Evolutionary conservation across 1,140 invertebrate species (phyloP), one percentile per base, ranked within the genome.

Genomic region (Tyrophagus putrescentiae): DNA sequence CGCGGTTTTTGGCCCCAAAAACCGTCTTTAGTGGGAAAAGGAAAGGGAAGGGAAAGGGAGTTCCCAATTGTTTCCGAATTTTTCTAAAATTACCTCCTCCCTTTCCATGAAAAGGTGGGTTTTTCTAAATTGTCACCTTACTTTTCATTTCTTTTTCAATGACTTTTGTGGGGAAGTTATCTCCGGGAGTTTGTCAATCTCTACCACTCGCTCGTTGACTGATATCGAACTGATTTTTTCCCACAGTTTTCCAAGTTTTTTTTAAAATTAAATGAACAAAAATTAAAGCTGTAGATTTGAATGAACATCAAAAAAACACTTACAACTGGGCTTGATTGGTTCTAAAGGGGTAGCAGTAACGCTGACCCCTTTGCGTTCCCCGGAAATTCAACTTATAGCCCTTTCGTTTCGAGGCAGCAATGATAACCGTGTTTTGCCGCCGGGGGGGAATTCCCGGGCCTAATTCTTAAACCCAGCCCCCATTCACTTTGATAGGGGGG

Each of bases 321-420:
- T 72, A 89, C 89, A 89, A 65, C 89, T 93, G 13, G 90, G 89
- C 25, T 80, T 7, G 91, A 41, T 27, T 42, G 39, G 50, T 59
- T 59, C 36, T 41, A 2, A 42, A 23, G 29, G 57, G 57, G 36
- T 59, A 59, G 27, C 36, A 59, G 25, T 59, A 59, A 16, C 39
- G 1, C 41, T 45, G 76, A 82, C 95, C 13, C 89, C 91, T 68
- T 86, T 87, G n/a, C 92, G 76, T 71, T 95, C 95, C 45, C 89
- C 74, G 21, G 82, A 77, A 0, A 85, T 86, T 54, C 89, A 76
- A 67, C 89, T 72, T 94, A 95, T 58, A 81, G 78, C 28, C 82
- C 77, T 5, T 88, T 88, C 62, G 88, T 82, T 2, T 78, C 80
- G 33, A 95, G 73, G 63, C 73, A 72, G n/a, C 72, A 41, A 82